phyloP scores from a whole-genome alignment of 1,140 invertebrate genomes.

The Ostrea edulis region DNA sequence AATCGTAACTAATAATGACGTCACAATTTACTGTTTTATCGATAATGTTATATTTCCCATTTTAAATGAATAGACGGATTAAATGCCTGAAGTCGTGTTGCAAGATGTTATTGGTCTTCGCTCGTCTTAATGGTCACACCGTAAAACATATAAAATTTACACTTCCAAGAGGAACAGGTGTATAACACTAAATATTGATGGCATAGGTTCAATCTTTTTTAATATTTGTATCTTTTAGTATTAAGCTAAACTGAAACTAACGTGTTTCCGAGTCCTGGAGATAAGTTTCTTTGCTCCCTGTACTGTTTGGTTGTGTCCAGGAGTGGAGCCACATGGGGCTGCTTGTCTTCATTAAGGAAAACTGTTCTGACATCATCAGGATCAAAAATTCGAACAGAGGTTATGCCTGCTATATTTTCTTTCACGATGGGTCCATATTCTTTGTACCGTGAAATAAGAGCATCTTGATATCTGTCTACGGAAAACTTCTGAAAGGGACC shows the following conservation, averaged over 20 bases:
- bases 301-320: constrained; percentile 81
- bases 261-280: constrained; percentile 82
- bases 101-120: too few relatives aligned
- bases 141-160: too few relatives aligned
- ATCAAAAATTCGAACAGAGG: constrained; percentile 80
- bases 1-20: too few relatives aligned
- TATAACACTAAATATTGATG: too few relatives aligned
- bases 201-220: too few relatives aligned
- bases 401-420: constrained; percentile 72
- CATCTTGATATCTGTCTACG: constrained; percentile 65
- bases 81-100: too few relatives aligned
- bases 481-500: constrained; percentile 65
- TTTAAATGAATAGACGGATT: too few relatives aligned
- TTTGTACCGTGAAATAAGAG: constrained; percentile 68
- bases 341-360: constrained; percentile 80
- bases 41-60: too few relatives aligned
- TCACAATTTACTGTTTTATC: too few relatives aligned
- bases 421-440: constrained; percentile 77
- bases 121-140: too few relatives aligned
- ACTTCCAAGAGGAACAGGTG: too few relatives aligned
- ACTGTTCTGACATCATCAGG: constrained; percentile 79
- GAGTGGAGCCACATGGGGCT: constrained; percentile 80
- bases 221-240: too few relatives aligned
- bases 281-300: constrained; percentile 79
- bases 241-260: constrained; percentile 67